Evolutionary conservation across 2,888 invertebrate species (phyloP), one percentile per base, ranked within the genome.

Genomic region (Galerucella pusilla): DNA sequence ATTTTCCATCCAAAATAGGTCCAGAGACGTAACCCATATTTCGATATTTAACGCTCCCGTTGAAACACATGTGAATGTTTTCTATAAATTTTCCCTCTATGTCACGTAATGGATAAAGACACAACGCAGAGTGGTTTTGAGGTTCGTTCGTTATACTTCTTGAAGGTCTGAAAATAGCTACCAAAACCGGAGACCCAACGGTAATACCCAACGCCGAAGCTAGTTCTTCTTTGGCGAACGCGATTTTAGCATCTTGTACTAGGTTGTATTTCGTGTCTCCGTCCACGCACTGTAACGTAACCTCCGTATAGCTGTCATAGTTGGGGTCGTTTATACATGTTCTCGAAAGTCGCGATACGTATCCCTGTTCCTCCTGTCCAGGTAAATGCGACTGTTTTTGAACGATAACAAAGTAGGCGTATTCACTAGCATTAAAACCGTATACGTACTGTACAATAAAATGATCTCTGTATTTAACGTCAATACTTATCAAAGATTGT

Each of bases 11-110:
- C 83, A 95, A 93, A 83, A 97, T 96, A 83, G 94, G 94, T 11
- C 96, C 96, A 78, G 96, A 97, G 86, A 96, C 94, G 87, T 96
- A 96, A 25, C 94, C 96, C 93, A 96, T 94, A 85, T 95, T 97
- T 66, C 98, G 93, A 85, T 97, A 95, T 85, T 95, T 96, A 81
- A 96, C 95, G 82, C 95, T 95, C 49, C 98, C 98, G 88, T 97
- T 96, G 87, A 98, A 98, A 88, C 99, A 99, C 93, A 96, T 95
- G 87, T 97, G 97, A 83, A 98, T 97, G 89, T 98, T 99, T 88
- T 97, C 96, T 85, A 96, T 96, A 88, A 99, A 99, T 87, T 95
- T 95, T 80, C 93, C 93, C 86, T 97, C 96, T 83, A 98, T 96
- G 80, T 96, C 94, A 83, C 94, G 92, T 79, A 99, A 89, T 75